Evolutionary conservation across 2,888 invertebrate genomes (phyloP).

Genomic region (Trachelus troglodyta): DNA sequence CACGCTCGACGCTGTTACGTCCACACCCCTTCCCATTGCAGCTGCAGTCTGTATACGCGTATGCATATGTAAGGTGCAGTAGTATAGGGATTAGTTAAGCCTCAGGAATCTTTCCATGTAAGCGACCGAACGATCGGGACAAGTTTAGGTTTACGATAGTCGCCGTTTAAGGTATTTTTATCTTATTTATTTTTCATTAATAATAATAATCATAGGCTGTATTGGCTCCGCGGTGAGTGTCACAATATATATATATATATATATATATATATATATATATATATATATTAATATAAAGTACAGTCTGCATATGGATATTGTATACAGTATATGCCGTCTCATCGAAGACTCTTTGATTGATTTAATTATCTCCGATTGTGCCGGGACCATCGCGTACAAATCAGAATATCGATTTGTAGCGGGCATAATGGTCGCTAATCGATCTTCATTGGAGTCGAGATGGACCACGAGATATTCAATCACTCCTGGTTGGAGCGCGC

Average conservation of each 20-base stretch:
- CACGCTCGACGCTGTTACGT: conserved; percentile 21
- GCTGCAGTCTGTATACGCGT: background rate
- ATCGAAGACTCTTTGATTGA: conserved; percentile 30
- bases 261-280: background rate
- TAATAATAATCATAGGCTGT: background rate
- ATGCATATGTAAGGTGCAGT: no score
- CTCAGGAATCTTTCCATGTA: no score
- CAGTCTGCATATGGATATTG: no score
- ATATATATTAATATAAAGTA: background rate
- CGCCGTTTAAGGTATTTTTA: no score
- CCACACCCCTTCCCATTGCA: conserved; percentile 11
- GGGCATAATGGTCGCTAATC: conserved; percentile 51
- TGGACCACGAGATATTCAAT: conserved; percentile 57
- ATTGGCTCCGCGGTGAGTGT: no score
- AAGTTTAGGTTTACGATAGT: no score
- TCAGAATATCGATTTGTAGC: conserved; percentile 49
- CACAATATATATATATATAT: no score
- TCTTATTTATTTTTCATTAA: no score
- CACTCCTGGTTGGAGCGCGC: conserved; percentile 50
- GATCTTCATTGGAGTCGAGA: conserved; percentile 57
- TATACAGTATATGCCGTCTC: no score
- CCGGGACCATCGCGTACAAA: conserved; percentile 35
- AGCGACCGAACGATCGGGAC: no score
- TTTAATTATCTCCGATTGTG: conserved; percentile 36
- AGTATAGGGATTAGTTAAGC: no score